phyloP scores from a whole-genome alignment of 2,888 invertebrate genomes.

The Chalcosyrphus nemorum region DNA sequence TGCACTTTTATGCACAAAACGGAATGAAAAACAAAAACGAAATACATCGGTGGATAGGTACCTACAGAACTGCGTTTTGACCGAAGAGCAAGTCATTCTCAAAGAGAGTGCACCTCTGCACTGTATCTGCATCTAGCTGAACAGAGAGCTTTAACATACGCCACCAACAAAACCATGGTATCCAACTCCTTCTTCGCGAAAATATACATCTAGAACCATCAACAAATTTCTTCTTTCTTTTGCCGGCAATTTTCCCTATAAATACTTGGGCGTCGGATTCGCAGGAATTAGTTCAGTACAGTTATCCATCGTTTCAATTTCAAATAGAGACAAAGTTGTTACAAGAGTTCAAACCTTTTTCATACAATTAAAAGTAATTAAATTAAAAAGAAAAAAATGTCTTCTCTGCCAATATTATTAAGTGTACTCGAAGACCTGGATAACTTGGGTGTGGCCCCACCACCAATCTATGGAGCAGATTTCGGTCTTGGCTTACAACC shows the following conservation, averaged over 20 bases:
- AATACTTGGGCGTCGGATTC: slow-evolving; percentile 20
- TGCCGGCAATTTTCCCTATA: slow-evolving; percentile 38
- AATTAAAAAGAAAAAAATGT: slow-evolving; percentile 30
- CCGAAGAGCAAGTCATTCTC: neutral
- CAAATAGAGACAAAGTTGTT: neutral
- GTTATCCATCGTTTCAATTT: neutral
- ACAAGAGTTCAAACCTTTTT: neutral
- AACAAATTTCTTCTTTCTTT: slow-evolving; percentile 35
- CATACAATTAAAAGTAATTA: neutral
- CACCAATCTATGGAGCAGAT: slow-evolving; percentile 54
- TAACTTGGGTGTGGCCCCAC: slow-evolving; percentile 16
- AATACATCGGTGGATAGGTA: neutral
- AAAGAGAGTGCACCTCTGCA: neutral
- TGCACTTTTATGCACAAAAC: too few species aligned
- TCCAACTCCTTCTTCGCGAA: neutral
- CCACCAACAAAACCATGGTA: neutral
- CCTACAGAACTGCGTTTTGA: neutral
- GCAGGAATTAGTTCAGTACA: slow-evolving; percentile 32
- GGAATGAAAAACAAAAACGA: too few species aligned
- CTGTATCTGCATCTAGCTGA: neutral
- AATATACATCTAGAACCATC: slow-evolving; percentile 51
- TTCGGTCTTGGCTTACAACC: slow-evolving; percentile 60
- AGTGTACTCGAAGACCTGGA: slow-evolving; percentile 55
- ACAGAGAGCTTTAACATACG: neutral
- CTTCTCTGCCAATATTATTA: slow-evolving; percentile 53